Evolutionary conservation across 2,888 invertebrate species (phyloP), one percentile per base, ranked within the genome.

Genomic region (Serrognathus titanus): DNA sequence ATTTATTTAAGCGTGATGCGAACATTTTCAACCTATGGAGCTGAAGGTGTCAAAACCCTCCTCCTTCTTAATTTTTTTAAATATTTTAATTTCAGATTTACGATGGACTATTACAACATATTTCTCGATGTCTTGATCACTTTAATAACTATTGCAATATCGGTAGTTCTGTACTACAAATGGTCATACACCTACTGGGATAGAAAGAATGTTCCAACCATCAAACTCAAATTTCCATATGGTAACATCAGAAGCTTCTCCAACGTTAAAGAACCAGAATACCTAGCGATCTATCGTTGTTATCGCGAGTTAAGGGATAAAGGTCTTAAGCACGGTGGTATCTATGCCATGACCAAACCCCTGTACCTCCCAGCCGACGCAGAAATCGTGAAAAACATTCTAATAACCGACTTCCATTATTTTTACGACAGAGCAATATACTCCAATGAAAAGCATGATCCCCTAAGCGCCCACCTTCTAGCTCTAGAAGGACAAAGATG

Each of bases 341-440:
- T 68, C 5, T 73, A 66, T 56, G 53, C 64, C 12, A 83, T 85
- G 60, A 75, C 80, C 10, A 63, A 43, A 2, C 61, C 64, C 4
- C 2, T 48, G 16, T 59, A 59, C 40, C 11, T 63, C 9, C 38
- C 52, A 12, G 48, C 62, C n/a, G 57, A 60, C 43, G 56, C 53
- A 7, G 63, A 58, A 37, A 61, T 58, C 13, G 43, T 66, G 20
- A 66, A 66, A 48, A 76, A 78, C 45, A 73, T 86, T 13, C 66
- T 85, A 64, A 79, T 81, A 38, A 82, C 79, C 59, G 84, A 85
- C 63, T 86, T 84, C 58, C 74, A 72, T 2, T 74, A 82, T 66
- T 86, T 86, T 57, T 80, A 81, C 69, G 83, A 85, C 54, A 82
- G 84, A 40, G 85, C 85, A 0, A 71, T 55, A n/a, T 57, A 63